phyloP scores from a whole-genome alignment of 1,140 invertebrate genomes.

The Drosophila ogumai region DNA sequence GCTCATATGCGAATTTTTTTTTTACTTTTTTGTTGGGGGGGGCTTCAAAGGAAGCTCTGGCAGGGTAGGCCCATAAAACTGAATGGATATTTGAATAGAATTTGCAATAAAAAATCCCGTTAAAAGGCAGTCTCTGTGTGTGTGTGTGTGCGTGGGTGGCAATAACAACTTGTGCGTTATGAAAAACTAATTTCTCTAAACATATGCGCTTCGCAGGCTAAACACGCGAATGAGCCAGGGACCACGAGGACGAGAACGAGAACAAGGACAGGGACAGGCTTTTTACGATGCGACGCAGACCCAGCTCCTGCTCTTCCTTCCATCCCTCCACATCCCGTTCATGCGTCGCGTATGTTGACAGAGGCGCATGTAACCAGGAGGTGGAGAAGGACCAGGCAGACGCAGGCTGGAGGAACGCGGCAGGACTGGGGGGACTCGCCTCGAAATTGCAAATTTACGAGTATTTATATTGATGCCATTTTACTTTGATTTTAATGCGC shows the following conservation, averaged over 20 bases:
- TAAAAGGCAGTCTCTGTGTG: slow-evolving; percentile 61
- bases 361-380: slow-evolving; percentile 16
- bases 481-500: slow-evolving; percentile 84
- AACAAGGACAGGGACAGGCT: slow-evolving; percentile 5
- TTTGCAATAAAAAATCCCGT: slow-evolving; percentile 84
- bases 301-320: neutral
- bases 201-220: slow-evolving; percentile 79
- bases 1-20: slow-evolving; percentile 72
- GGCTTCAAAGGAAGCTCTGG: slow-evolving; percentile 39
- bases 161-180: slow-evolving; percentile 84
- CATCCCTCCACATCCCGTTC: slow-evolving; percentile 9
- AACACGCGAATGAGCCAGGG: slow-evolving; percentile 42
- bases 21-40: neutral
- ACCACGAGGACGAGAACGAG: neutral
- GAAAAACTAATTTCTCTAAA: slow-evolving; percentile 85
- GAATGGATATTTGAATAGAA: slow-evolving; percentile 84
- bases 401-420: neutral
- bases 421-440: slow-evolving; percentile 21
- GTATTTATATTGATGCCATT: slow-evolving; percentile 84
- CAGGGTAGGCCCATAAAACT: slow-evolving; percentile 69
- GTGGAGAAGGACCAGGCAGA: neutral
- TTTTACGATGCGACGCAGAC: slow-evolving; percentile 63
- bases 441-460: slow-evolving; percentile 82
- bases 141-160: slow-evolving; percentile 47
- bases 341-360: slow-evolving; percentile 53